Evolutionary conservation across 1,140 invertebrate genomes (phyloP), one percentile per base, ranked within the genome.

Genomic region (Calephelis virginiensis): DNA sequence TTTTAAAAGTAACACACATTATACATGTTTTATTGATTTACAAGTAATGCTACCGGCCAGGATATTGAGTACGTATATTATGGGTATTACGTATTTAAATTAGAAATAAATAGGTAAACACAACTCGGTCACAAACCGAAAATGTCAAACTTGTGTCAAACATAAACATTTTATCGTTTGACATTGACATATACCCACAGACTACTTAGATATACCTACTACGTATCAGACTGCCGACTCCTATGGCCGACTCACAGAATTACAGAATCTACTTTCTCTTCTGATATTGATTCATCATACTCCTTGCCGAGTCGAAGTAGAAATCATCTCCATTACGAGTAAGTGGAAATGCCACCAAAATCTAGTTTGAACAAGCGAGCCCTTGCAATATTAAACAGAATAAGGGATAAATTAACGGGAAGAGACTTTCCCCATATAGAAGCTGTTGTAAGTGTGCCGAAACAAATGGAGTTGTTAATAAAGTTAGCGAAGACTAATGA

Each of bases 401-500:
- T 99, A 0, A 92, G 97, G 70, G 97, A 99, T 74, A 99, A 99
- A 90, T 91, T 99, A 37, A 98, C 97, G 0, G 97, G 98, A 49
- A 93, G 96, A 60, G 98, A 86, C 94, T 95, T 78, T 94, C 97
- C 71, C 1, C 74, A 87, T 43, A 75, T 83, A 11, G 85, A 87
- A 53, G 72, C 85, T 7, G 81, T 85, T 0, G 83, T 98, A 8
- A 95, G 95, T 66, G 96, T 99, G 5, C 93, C 95, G 62, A 94
- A 95, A 74, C 99, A 99, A 93, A 98, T 99, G 0, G 96, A 99
- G 81, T 91, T 99, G 69, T 93, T 99, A 7, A 99, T 99, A 73
- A 95, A 96, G 76, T 97, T 99, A 80, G 99, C 99, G 6, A 99
- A 98, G 0, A 98, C 96, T 70, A 98, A 99, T 91, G 98, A 99